Conservation (phyloP, 1,140 invertebrate species). For the Battus philenor region DNA sequence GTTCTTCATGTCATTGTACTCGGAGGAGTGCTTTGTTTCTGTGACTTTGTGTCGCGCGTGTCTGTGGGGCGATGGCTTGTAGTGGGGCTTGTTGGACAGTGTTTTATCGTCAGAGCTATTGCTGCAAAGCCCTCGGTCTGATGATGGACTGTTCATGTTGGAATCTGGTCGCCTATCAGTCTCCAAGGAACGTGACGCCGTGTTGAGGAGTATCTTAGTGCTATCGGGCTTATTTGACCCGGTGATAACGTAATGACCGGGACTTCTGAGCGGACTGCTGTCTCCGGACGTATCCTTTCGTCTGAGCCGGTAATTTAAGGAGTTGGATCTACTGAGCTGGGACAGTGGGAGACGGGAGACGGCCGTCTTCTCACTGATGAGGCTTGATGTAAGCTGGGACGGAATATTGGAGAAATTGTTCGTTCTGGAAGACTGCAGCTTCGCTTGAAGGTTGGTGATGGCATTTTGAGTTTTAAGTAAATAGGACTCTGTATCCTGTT, state of each 20-base stretch:
- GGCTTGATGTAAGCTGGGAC: constrained; percentile 55
- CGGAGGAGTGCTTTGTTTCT: constrained; percentile 33
- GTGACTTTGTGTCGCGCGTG: constrained; percentile 51
- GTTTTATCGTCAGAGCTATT: constrained; percentile 69
- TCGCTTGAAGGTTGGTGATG: constrained; percentile 79
- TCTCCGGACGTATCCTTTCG: constrained; percentile 54
- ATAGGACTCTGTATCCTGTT: constrained; percentile 80
- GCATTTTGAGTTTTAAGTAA: constrained; percentile 82
- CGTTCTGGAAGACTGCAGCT: constrained; percentile 58
- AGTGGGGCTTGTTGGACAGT: constrained; percentile 46
- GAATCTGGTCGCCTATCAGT: constrained; percentile 51
- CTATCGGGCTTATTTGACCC: constrained; percentile 56
- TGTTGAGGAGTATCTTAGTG: constrained; percentile 51
- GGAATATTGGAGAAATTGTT: constrained; percentile 48
- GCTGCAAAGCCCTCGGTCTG: constrained; percentile 46
- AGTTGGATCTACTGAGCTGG: constrained; percentile 68
- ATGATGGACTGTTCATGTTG: constrained; percentile 64
- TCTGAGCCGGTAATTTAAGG: constrained; percentile 66
- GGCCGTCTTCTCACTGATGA: constrained; percentile 64
- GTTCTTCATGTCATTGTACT: constrained; percentile 50
- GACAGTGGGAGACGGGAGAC: constrained; percentile 64
- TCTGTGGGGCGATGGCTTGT: constrained; percentile 49
- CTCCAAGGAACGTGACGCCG: constrained; percentile 61
- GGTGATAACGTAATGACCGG: constrained; percentile 69
- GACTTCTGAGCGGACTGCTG: constrained; percentile 67